Base-by-base conservation (phyloP, 2,797 vertebrate genomes). In the Pteropus rufus region DNA sequence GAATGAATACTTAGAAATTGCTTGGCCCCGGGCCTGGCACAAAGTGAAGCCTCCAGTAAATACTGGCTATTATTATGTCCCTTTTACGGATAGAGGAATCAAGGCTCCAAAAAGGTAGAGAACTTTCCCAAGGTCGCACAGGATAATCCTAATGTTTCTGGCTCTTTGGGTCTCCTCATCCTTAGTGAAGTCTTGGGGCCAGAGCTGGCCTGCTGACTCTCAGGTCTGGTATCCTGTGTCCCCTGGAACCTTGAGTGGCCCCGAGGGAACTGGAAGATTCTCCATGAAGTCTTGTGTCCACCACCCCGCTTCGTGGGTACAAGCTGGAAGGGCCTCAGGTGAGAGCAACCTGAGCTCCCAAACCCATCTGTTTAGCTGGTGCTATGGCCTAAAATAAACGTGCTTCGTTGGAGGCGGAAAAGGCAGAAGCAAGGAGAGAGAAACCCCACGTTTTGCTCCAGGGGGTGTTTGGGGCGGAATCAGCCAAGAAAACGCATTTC, bases 401-500 rank as follows among this genome's bases (percentile, higher is more conserved):
- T 16, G 2, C 56, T 31, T 39, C 14, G 4, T 4, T 12, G 58
- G 39, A 29, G 31, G 34, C 9, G 11, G 62, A 52, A 60, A 39
- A 56, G 23, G 26, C 21, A 31, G 77, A 3, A 52, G 16, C 69
- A 24, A 77, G 54, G 80, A 93, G 89, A 92, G 36, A 24, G 72
- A 95, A 62, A 67, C 23, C 34, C 76, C 10, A 2, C 2, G 29
- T 21, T 82, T 56, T 41, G n/a, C 69, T 54, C n/a, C 4, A 3
- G 26, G 39, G 52, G 36, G 58, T 10, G 23, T 34, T 58, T 4
- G 3, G 41, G 85, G 52, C 0, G 46, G 83, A 41, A 76, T 85
- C 65, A 91, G 62, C 83, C 60, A 72, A 80, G 82, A 86, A 97
- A 96, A 86, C 69, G 39, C 31, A 46, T 62, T 72, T 56, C 16